phyloP scores from a whole-genome alignment of 2,888 invertebrate species.

The Venusia cambrica region DNA sequence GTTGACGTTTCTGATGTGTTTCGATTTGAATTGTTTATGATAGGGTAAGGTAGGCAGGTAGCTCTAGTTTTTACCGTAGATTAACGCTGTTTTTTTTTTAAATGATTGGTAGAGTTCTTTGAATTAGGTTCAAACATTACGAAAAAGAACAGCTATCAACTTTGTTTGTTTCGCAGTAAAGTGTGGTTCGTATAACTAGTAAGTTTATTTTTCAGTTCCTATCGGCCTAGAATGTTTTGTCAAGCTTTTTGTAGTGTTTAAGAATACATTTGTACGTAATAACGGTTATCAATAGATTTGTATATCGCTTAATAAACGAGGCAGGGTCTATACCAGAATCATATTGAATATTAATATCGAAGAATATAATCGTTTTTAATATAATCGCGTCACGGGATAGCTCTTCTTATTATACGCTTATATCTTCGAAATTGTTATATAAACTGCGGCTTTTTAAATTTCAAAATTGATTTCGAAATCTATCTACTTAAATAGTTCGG shows the following conservation, averaged over 20 bases:
- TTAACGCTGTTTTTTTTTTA: constrained; percentile 8
- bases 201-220: constrained; percentile 63
- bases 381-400: constrained; percentile 54
- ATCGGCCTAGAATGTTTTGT: constrained; percentile 73
- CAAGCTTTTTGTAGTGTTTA: constrained; percentile 61
- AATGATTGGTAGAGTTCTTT: constrained; percentile 45
- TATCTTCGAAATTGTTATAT: constrained; percentile 28
- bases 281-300: constrained; percentile 44
- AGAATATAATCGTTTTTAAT: constrained; percentile 49
- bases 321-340: constrained; percentile 77
- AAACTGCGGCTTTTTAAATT: constrained; percentile 10
- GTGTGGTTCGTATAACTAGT: constrained; percentile 23
- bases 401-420: constrained; percentile 56
- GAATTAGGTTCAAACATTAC: constrained; percentile 33
- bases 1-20: constrained; percentile 14
- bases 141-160: constrained; percentile 1
- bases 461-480: constrained; percentile 12
- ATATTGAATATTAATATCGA: constrained; percentile 52
- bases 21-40: constrained; percentile 15
- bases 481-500: constrained; percentile 15
- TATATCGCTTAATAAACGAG: constrained; percentile 76
- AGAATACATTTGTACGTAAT: constrained; percentile 40
- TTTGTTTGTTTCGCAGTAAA: constrained; percentile 3
- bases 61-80: constrained; percentile 7
- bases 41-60: constrained; percentile 13